A percentile compares a stretch with the other conserved stretches of the same genome.
Evolutionary conservation across 35 echinoderm and acorn worm species (phyloP).

Genomic region (Anneissia japonica): DNA sequence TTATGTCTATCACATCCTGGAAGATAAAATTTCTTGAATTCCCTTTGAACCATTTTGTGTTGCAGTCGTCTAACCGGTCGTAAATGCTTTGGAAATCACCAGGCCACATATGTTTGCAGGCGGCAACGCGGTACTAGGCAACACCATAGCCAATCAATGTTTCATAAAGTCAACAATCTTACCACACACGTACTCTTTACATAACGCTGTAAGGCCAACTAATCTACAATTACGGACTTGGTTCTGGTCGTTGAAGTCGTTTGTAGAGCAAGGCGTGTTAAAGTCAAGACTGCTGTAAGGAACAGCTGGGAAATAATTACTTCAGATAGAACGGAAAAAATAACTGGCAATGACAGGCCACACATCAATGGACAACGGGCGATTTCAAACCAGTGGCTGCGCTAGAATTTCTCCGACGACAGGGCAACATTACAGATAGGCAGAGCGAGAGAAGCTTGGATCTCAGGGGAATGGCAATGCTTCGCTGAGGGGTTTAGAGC

Average conservation of each 20-base stretch:
- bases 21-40: conserved; percentile 43
- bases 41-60: conserved; percentile 30
- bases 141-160: conserved; percentile 58
- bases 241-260: conserved; percentile 43
- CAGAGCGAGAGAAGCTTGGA: too few species aligned
- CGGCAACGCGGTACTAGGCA: conserved; percentile 80
- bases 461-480: too few species aligned
- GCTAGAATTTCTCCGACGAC: too few species aligned
- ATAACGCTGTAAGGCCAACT: conserved; percentile 25
- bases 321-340: too few species aligned
- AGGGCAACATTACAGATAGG: too few species aligned
- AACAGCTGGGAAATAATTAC: conserved; percentile 68
- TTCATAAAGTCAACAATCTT: conserved; percentile 65
- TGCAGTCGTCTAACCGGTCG: conserved; percentile 39
- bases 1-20: conserved; percentile 80
- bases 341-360: too few species aligned
- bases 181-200: conserved; percentile 24
- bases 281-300: conserved; percentile 56
- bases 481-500: too few species aligned
- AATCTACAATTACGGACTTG: conserved; percentile 79
- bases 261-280: too few species aligned
- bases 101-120: conserved; percentile 81
- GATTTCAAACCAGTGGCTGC: too few species aligned
- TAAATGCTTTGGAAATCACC: conserved; percentile 59
- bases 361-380: too few species aligned